Base-by-base conservation (phyloP, 2,888 invertebrate genomes). In the Ochlodes sylvanus region DNA sequence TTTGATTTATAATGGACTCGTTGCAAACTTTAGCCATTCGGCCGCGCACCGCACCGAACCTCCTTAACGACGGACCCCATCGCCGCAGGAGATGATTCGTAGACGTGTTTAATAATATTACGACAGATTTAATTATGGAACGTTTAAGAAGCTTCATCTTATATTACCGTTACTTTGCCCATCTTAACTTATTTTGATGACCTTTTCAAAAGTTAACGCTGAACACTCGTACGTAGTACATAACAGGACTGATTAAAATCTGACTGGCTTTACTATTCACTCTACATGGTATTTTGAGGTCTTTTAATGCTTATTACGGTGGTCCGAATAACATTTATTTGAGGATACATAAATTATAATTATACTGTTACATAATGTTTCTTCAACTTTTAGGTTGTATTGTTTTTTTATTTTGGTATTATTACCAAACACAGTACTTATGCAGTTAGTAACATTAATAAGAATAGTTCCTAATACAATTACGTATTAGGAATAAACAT, bases 1-100 rank as follows among this genome's bases (percentile, higher is more conserved):
- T 92, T 92, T 92, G 93, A 93, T 93, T 93, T 93, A 93, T 93
- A 93, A 93, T 93, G 92, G 93, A 92, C 91, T 92, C 90, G 91
- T 90, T 87, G 91, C 86, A 89, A 93, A 93, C 88, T 93, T 93
- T 89, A 85, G 87, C 92, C 92, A 92, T 93, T 92, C 88, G 87
- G 79, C 78, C 84, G 86, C 85, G 82, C 84, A 84, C 87, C 87
- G 85, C 87, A 82, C 86, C 85, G 85, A 87, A 90, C 91, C 91
- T 92, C 90, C 87, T 88, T 92, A 91, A 92, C 89, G 92, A 90
- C 85, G 89, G 89, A 87, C 90, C 90, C 89, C 86, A 86, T 86
- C 88, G 92, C 92, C 90, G 87, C 87, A 88, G 92, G 93, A 90
- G 90, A 90, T 92, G 90, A 91, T 91, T 90, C 92, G 89, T 89